Percentiles rank a stretch among this genome's conserved stretches.
phyloP scores from a whole-genome alignment of 92 coral and sea anemone genomes.

The Galaxea fascicularis region DNA sequence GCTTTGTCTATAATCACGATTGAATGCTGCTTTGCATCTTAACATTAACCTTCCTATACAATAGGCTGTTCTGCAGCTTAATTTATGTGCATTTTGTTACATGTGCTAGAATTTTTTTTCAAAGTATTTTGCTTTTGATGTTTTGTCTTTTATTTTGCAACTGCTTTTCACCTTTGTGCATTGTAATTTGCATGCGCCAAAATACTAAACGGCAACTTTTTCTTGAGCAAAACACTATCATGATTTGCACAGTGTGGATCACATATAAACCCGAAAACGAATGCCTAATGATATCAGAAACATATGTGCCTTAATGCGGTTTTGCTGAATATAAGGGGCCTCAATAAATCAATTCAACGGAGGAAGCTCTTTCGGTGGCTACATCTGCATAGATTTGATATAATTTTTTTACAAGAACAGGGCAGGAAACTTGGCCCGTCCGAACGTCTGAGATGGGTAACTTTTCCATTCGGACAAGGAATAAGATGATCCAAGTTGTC shows the following conservation, averaged over 20 bases:
- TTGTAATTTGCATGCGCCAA: neutral
- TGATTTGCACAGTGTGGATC: constrained; percentile 3
- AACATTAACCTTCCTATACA: constrained; percentile 8
- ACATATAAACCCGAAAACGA: neutral
- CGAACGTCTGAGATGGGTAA: too few species aligned
- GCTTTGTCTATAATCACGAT: neutral
- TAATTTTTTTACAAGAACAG: constrained; percentile 19
- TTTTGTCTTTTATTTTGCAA: neutral
- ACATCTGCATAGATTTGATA: constrained; percentile 19
- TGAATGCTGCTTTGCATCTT: constrained; percentile 9
- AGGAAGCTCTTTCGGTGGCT: constrained; percentile 24
- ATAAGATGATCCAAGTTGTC: too few species aligned
- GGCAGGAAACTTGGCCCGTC: too few species aligned
- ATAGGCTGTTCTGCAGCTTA: constrained; percentile 7
- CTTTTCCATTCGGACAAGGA: too few species aligned
- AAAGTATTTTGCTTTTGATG: neutral
- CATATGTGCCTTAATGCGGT: neutral
- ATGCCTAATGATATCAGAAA: neutral
- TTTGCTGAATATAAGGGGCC: constrained; percentile 1
- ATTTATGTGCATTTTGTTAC: neutral
- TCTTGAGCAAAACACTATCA: neutral
- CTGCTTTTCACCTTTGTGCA: neutral
- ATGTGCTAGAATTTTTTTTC: neutral
- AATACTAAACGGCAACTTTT: neutral
- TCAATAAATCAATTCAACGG: constrained; percentile 7